Conservation (phyloP, 2,888 invertebrate genomes). For the Hyposoter didymator region DNA sequence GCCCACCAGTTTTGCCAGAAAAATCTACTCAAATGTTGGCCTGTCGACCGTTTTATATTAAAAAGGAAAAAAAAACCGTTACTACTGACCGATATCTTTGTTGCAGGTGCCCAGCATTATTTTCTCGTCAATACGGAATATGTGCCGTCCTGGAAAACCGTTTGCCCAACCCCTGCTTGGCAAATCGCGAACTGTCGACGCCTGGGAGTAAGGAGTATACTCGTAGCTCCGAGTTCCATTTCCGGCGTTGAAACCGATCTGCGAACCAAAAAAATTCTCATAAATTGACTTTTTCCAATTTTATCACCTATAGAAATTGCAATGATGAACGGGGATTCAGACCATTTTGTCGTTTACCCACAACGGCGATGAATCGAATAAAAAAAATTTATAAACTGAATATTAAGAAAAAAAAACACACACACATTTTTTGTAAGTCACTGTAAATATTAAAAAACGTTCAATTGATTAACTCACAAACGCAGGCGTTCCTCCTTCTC, state of each 20-base stretch:
- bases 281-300: neutral
- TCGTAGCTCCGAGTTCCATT: constrained; percentile 96
- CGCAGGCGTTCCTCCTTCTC: constrained; percentile 95
- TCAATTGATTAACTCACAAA: constrained; percentile 87
- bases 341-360: too few species aligned
- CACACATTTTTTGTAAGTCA: neutral
- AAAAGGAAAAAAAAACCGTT: neutral
- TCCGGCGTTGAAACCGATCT: constrained; percentile 98
- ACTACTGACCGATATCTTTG: constrained; percentile 91
- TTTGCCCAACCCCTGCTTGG: constrained; percentile 95
- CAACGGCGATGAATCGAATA: neutral
- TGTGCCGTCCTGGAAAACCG: constrained; percentile 94
- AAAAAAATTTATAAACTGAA: neutral
- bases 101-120: constrained; percentile 97
- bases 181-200: constrained; percentile 92
- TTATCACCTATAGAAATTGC: too few species aligned
- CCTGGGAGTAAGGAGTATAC: constrained; percentile 95
- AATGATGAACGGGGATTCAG: too few species aligned
- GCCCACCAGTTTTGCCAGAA: too few species aligned
- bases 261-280: constrained; percentile 27
- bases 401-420: neutral
- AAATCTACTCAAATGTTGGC: too few species aligned
- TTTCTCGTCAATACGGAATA: constrained; percentile 97
- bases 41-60: neutral
- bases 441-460: neutral